A percentile compares a stretch with the other conserved stretches of the same genome.
These are phyloP conservation scores for Listronotus oregonensis DNA, from an alignment of 1,140 invertebrate genomes.

Conservation along the genomic window DNA sequence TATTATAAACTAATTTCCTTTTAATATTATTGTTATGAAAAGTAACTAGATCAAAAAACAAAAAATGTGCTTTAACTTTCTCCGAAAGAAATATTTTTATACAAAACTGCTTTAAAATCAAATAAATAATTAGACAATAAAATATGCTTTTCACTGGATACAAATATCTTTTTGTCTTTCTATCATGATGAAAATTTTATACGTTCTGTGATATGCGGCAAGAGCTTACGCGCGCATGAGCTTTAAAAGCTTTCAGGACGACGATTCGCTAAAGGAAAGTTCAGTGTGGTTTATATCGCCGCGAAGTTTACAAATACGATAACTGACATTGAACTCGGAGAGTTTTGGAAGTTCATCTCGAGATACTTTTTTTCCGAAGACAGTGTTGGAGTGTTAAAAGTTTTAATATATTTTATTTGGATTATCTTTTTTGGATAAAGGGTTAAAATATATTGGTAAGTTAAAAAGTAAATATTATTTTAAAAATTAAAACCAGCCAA, in stretches of 20 bases:
- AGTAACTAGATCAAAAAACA: too few relatives aligned
- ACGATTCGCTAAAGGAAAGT: constrained; percentile 40
- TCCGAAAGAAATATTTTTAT: not conserved
- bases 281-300: constrained; percentile 47
- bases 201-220: constrained; percentile 42
- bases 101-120: too few relatives aligned
- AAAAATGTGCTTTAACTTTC: too few relatives aligned
- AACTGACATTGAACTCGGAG: constrained; percentile 27
- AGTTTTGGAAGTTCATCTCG: constrained; percentile 14
- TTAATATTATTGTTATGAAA: too few relatives aligned
- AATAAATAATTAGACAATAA: not conserved
- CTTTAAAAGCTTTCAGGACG: constrained; percentile 29
- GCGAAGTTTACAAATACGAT: constrained; percentile 42
- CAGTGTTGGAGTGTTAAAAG: not conserved
- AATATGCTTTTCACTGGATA: not conserved
- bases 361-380: not conserved
- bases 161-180: not conserved
- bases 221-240: constrained; percentile 40
- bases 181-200: not conserved
- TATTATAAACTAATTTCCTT: too few relatives aligned
- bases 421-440: constrained; percentile 1
- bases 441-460: too few relatives aligned
- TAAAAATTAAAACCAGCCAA: too few relatives aligned
- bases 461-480: too few relatives aligned
- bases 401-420: not conserved